phyloP scores from a whole-genome alignment of 2,797 vertebrate genomes.

The Rousettus madagascariensis region DNA sequence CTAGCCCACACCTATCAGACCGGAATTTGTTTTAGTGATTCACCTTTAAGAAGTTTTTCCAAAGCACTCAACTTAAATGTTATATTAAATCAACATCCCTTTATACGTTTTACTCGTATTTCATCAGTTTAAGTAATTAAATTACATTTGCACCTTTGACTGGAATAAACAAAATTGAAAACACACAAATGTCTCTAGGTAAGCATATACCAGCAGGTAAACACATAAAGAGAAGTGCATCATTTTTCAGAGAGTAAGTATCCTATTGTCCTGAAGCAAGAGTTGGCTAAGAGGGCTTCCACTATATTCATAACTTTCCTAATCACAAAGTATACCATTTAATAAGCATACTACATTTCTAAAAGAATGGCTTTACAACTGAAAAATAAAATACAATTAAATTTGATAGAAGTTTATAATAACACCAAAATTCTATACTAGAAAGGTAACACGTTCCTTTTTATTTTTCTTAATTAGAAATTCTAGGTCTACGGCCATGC shows the following conservation, averaged over 20 bases:
- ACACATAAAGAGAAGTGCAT: constrained; percentile 42
- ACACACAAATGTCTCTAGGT: constrained; percentile 48
- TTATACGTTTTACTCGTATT: constrained; percentile 45
- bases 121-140: constrained; percentile 60
- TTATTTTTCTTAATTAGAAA: constrained; percentile 44
- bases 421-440: constrained; percentile 42
- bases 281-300: not conserved
- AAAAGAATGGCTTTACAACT: not conserved
- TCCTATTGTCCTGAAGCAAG: not conserved
- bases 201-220: constrained; percentile 23
- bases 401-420: constrained; percentile 20
- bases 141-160: constrained; percentile 43
- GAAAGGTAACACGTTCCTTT: constrained; percentile 6
- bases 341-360: constrained; percentile 17
- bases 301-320: not conserved
- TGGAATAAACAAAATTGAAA: constrained; percentile 55
- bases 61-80: constrained; percentile 47
- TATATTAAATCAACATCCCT: constrained; percentile 16
- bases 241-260: not conserved
- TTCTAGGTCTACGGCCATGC: not conserved
- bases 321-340: constrained; percentile 18
- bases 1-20: constrained; percentile 2
- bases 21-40: constrained; percentile 25
- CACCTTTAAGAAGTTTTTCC: constrained; percentile 43
- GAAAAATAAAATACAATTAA: constrained; percentile 50